These are phyloP conservation scores for Agrilus planipennis DNA, from an alignment of 1,140 invertebrate genomes.

Conservation along the genomic window DNA sequence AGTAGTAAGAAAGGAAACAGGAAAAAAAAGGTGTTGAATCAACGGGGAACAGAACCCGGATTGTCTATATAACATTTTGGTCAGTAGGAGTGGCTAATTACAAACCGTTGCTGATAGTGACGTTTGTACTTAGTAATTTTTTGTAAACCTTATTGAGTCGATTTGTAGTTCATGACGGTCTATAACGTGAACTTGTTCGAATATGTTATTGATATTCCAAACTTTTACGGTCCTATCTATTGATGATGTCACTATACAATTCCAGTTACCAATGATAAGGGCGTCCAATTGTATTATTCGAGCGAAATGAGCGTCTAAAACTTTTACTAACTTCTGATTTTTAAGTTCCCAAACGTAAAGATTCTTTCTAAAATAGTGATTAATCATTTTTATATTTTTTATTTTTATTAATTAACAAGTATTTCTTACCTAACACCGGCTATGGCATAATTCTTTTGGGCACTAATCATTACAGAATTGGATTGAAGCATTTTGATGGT, in stretches of 20 bases:
- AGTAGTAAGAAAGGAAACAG: no score
- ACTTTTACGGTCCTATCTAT: constrained; percentile 97
- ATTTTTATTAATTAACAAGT: background rate
- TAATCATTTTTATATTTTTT: background rate
- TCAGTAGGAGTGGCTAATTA: no score
- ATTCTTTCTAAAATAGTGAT: constrained; percentile 60
- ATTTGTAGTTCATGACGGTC: constrained; percentile 92
- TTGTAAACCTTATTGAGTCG: constrained; percentile 75
- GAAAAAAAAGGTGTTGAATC: no score
- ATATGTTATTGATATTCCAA: constrained; percentile 99
- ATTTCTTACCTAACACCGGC: constrained; percentile 69
- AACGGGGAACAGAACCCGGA: no score
- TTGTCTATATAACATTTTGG: no score
- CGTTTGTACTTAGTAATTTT: no score
- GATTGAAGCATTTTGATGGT: constrained; percentile 78
- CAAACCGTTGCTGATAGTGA: no score
- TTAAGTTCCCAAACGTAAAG: constrained; percentile 88
- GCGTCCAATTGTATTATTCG: constrained; percentile 86
- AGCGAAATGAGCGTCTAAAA: constrained; percentile 93
- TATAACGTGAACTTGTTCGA: constrained; percentile 93
- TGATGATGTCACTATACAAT: constrained; percentile 90
- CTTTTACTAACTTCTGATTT: constrained; percentile 70
- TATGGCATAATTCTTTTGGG: constrained; percentile 81
- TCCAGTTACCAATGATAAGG: constrained; percentile 78
- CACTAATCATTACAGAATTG: constrained; percentile 84